Conservation (phyloP, 2,797 vertebrate genomes). For the Diplodus sargus region DNA sequence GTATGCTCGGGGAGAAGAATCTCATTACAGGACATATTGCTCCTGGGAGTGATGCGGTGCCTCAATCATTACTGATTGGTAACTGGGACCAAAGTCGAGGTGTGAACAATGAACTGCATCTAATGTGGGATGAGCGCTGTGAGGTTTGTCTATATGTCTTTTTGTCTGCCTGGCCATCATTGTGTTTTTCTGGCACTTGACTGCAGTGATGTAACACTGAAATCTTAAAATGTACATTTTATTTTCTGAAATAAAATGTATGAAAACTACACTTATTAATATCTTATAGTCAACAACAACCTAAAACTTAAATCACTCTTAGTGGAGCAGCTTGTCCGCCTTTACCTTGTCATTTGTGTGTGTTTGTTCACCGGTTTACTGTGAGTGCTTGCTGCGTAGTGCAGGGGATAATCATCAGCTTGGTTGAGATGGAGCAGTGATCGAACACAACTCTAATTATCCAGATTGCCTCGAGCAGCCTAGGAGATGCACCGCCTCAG, state of each 20-base stretch:
- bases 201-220: neutral
- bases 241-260: conserved; percentile 8
- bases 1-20: conserved; percentile 58
- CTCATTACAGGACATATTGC: conserved; percentile 72
- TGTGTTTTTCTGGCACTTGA: conserved; percentile 25
- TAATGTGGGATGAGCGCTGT: conserved; percentile 48
- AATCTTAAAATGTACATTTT: neutral
- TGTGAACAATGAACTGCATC: conserved; percentile 44
- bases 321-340: conserved; percentile 4
- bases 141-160: conserved; percentile 36
- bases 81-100: conserved; percentile 50
- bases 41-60: conserved; percentile 49
- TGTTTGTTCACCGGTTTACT: conserved; percentile 47
- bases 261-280: conserved; percentile 5
- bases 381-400: conserved; percentile 20
- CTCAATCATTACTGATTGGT: conserved; percentile 66
- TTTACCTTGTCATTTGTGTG: conserved; percentile 21
- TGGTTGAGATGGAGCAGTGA: conserved; percentile 54
- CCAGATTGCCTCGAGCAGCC: conserved; percentile 51
- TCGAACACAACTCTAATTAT: conserved; percentile 71
- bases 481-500: conserved; percentile 25
- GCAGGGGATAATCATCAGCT: conserved; percentile 54
- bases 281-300: conserved; percentile 3
- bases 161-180: neutral
- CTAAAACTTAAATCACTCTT: conserved; percentile 14